Percentiles rank a stretch among this genome's conserved stretches.
phyloP scores from a whole-genome alignment of 2,888 invertebrate genomes.

The Machimus rusticus region DNA sequence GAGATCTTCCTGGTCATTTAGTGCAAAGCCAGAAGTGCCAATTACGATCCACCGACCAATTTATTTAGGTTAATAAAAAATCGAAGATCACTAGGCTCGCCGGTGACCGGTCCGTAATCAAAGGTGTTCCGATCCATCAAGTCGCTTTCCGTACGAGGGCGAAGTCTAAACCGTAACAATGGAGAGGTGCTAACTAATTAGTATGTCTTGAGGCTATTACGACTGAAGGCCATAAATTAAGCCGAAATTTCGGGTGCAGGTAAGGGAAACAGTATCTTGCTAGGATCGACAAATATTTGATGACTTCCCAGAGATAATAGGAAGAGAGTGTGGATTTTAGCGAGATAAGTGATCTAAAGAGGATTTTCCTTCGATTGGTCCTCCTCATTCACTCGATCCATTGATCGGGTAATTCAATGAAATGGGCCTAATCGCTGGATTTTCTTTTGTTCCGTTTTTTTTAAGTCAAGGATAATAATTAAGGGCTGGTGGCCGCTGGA shows the following conservation, averaged over 20 bases:
- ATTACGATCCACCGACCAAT: conserved; percentile 44
- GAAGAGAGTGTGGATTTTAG: conserved; percentile 45
- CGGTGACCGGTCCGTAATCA: conserved; percentile 30
- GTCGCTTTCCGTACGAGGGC: not conserved
- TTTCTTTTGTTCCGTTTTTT: not conserved
- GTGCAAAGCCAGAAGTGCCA: conserved; percentile 39
- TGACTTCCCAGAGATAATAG: conserved; percentile 45
- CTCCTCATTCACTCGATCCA: not conserved
- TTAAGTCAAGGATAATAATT: conserved; percentile 38
- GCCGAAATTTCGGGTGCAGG: conserved; percentile 40
- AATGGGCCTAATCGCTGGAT: not conserved
- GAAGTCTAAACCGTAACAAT: conserved; percentile 35
- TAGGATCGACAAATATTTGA: conserved; percentile 46
- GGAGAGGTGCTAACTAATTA: conserved; percentile 49
- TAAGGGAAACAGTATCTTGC: conserved; percentile 5
- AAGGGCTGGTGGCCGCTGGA: conserved; percentile 6
- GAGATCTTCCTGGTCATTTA: not conserved
- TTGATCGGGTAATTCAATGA: not conserved
- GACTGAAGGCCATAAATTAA: conserved; percentile 43
- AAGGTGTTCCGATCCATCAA: conserved; percentile 32
- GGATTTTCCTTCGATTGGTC: not conserved
- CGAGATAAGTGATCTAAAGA: conserved; percentile 33
- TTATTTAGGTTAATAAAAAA: conserved; percentile 43
- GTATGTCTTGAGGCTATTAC: conserved; percentile 46
- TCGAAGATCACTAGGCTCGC: conserved; percentile 15